A percentile compares a stretch with the other conserved stretches of the same genome.
Evolutionary conservation across 2,888 invertebrate species (phyloP).

Genomic region (Hydropsyche betteni): DNA sequence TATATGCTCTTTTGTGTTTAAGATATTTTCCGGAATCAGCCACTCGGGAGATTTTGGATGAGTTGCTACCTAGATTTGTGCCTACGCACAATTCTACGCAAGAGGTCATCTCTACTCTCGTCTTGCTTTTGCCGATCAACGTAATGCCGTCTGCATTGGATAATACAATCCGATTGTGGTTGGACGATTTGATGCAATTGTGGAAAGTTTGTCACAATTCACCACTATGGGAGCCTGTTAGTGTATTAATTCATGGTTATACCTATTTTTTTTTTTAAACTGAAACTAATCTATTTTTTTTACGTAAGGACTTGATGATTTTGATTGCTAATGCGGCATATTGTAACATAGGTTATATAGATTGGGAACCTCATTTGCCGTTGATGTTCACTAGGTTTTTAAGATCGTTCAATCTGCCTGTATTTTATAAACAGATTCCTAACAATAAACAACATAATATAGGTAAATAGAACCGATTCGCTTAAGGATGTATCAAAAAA

Average conservation of each 20-base stretch:
- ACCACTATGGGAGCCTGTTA: conserved; percentile 72
- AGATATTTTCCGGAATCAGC: conserved; percentile 78
- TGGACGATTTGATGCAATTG: conserved; percentile 78
- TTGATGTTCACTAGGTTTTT: conserved; percentile 78
- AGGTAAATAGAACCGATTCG: conserved; percentile 58
- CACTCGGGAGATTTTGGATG: conserved; percentile 86
- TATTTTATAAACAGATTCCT: conserved; percentile 75
- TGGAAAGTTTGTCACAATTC: conserved; percentile 83
- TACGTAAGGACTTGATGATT: conserved; percentile 71
- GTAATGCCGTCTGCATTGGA: conserved; percentile 70
- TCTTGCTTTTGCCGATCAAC: conserved; percentile 81
- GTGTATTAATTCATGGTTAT: conserved; percentile 55
- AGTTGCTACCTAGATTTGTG: conserved; percentile 81
- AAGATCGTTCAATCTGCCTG: conserved; percentile 80
- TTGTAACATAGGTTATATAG: conserved; percentile 81
- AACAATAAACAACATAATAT: conserved; percentile 66
- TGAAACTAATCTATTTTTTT: conserved; percentile 34
- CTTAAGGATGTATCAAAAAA: conserved; percentile 62
- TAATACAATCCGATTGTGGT: conserved; percentile 79
- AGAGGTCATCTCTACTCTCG: conserved; percentile 69
- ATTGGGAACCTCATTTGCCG: conserved; percentile 88
- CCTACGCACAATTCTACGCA: conserved; percentile 71
- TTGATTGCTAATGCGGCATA: conserved; percentile 78
- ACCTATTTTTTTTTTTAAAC: conserved; percentile 29
- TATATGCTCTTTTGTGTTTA: conserved; percentile 44